Evolutionary conservation across 2,113 vertebrate genomes (phyloP), one percentile per base, ranked within the genome.

Genomic region (Pseudorectes ferrugineus): DNA sequence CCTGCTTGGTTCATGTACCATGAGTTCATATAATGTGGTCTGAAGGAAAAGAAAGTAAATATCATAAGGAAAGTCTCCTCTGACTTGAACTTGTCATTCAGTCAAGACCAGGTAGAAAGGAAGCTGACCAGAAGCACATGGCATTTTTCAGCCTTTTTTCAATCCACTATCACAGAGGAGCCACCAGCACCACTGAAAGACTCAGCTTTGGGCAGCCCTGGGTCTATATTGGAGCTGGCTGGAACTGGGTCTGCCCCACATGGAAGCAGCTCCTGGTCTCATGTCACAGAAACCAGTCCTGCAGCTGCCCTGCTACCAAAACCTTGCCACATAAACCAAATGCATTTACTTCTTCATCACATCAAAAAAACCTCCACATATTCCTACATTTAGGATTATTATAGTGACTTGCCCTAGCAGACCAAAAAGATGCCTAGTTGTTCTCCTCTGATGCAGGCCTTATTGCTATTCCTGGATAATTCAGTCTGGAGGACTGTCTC

Each of bases 31-130:
- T 55, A 92, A 85, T 79, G 49, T 18, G 10, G 31, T 81, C 74
- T 85, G 84, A 93, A 85, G 79, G 52, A 94, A 94, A 92, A 94
- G 36, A 58, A 71, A 25, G 71, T 8, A 88, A 92, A 87, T 77
- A 46, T 22, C 46, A 45, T 26, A 81, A 45, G 19, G 15, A 81
- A 89, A 9, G 19, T 85, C 31, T 89, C 62, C 18, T 57, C 85
- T 85, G 52, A 55, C 48, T 90, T 86, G 49, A 79, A 67, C 57
- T 58, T 77, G 46, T 73, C 40, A 25, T 80, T 83, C 43, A 14
- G 5, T 42, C 31, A 45, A 67, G 42, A 43, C 23, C 20, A 63
- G 16, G 16, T 38, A 28, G 68, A 84, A 86, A 72, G 45, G 45
- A 86, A 68, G 63, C 13, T 58, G 65, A 59, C 31, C 36, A 66